Evolutionary conservation across 2,888 invertebrate species (phyloP).

Genomic region (Cerastis leucographa): DNA sequence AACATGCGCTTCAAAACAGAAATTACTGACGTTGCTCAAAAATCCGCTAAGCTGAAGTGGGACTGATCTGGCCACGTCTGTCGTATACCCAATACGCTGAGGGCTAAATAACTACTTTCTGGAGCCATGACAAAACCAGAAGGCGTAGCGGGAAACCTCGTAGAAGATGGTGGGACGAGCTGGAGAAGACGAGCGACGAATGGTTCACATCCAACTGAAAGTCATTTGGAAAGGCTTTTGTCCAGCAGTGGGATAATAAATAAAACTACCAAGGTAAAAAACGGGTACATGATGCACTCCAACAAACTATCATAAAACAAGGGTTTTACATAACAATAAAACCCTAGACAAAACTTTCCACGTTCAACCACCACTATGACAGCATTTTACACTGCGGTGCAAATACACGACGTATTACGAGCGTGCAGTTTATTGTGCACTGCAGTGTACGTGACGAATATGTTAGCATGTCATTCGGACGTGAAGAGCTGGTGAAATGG

Average conservation of each 20-base stretch:
- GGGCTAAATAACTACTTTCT: no score
- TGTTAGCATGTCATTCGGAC: slow-evolving; percentile 60
- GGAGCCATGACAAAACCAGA: no score
- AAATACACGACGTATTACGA: slow-evolving; percentile 52
- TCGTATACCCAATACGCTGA: no score
- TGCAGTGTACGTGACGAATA: slow-evolving; percentile 66
- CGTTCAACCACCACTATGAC: slow-evolving; percentile 28
- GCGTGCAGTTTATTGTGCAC: slow-evolving; percentile 64
- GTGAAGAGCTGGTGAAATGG: slow-evolving; percentile 49
- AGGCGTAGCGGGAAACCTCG: no score
- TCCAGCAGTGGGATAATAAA: neutral
- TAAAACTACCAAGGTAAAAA: neutral
- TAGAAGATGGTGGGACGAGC: no score
- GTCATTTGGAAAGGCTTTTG: no score
- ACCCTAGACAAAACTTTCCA: slow-evolving; percentile 52
- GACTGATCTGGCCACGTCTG: no score
- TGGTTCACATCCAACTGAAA: no score
- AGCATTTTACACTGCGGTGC: slow-evolving; percentile 57
- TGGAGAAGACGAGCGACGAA: no score
- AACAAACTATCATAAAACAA: slow-evolving; percentile 36
- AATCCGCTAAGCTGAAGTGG: no score
- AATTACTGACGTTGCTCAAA: no score
- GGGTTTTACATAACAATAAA: slow-evolving; percentile 29
- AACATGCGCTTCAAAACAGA: no score
- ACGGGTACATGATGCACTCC: slow-evolving; percentile 11